phyloP scores from a whole-genome alignment of 2,797 vertebrate genomes.

The Cyclura pinguis region DNA sequence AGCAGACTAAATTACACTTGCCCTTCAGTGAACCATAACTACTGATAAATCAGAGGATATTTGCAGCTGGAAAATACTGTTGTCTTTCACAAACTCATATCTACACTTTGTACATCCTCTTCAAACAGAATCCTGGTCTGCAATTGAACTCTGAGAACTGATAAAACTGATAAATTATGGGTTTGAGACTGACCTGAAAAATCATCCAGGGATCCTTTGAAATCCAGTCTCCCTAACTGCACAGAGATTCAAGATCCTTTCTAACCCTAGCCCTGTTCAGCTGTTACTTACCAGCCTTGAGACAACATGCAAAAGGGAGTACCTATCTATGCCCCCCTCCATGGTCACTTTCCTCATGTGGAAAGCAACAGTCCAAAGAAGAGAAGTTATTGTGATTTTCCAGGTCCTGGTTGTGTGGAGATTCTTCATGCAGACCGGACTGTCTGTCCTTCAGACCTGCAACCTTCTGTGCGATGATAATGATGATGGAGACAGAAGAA shows the following conservation, averaged over 20 bases:
- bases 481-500: no score
- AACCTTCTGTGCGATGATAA: no score
- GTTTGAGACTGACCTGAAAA: background rate
- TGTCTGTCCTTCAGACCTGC: no score
- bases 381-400: no score
- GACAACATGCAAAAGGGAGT: no score
- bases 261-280: no score
- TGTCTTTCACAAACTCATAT: background rate
- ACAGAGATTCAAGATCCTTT: background rate
- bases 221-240: background rate
- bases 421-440: no score
- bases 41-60: background rate
- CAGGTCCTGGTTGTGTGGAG: no score
- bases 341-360: no score
- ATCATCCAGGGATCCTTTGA: background rate
- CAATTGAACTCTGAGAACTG: background rate
- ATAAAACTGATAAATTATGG: background rate
- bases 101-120: background rate
- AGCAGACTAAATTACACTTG: background rate
- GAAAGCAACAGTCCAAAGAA: no score
- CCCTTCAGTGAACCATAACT: background rate
- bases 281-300: no score
- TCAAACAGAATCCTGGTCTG: background rate
- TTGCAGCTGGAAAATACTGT: background rate
- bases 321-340: no score